A percentile compares a stretch with the other conserved stretches of the same genome.
These are phyloP conservation scores for Hozukius guyotensis DNA, from an alignment of 2,797 vertebrate genomes.

Conservation along the genomic window DNA sequence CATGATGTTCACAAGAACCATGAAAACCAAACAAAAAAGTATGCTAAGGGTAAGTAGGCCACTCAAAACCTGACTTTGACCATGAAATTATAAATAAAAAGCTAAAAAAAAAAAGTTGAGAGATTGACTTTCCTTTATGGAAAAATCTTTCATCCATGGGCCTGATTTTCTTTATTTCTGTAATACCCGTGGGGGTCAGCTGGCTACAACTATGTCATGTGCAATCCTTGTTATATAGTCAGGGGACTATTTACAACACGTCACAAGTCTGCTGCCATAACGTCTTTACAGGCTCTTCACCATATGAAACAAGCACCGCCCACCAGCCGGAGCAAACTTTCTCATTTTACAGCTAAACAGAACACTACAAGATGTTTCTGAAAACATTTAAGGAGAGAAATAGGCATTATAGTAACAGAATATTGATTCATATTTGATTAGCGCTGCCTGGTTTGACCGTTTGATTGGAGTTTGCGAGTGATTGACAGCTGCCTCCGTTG, in stretches of 20 bases:
- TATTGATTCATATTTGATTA: no score
- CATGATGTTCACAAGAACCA: background rate
- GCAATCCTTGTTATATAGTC: background rate
- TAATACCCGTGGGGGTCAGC: background rate
- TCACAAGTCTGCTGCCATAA: conserved; percentile 1
- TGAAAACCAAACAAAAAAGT: background rate
- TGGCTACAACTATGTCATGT: conserved; percentile 16
- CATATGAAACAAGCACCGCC: background rate
- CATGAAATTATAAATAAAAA: background rate
- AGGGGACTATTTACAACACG: conserved; percentile 8
- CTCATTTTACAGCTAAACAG: no score
- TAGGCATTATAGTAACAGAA: no score
- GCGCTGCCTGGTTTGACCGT: no score
- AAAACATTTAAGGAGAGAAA: no score
- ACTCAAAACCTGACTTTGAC: background rate
- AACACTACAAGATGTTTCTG: no score
- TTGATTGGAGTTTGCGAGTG: no score
- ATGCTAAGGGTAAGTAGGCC: no score
- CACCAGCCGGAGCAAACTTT: no score
- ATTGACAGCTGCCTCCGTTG: no score
- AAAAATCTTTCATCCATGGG: background rate
- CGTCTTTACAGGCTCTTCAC: background rate
- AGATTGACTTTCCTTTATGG: background rate
- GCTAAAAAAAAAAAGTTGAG: background rate
- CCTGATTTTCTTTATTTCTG: background rate